These are phyloP conservation scores for Oreotrochilus melanogaster DNA, from an alignment of 2,113 vertebrate species.

Conservation along the genomic window DNA sequence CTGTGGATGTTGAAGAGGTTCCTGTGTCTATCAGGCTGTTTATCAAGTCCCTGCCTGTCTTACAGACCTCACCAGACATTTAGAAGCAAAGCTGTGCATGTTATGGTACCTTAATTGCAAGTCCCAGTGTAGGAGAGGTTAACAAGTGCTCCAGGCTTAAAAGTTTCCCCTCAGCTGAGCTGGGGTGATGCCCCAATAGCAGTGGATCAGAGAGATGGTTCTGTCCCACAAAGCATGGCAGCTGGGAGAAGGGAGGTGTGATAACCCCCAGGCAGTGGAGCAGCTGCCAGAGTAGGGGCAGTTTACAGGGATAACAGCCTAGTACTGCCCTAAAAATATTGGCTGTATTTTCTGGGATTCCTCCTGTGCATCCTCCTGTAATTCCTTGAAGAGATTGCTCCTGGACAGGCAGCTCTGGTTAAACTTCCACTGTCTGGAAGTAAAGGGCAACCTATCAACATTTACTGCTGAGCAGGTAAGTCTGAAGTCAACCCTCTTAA, in stretches of 20 bases:
- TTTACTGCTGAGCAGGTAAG: neutral
- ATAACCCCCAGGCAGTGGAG: neutral
- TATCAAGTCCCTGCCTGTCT: neutral
- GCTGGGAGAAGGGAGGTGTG: neutral
- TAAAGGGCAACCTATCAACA: neutral
- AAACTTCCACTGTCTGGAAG: neutral
- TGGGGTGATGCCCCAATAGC: neutral
- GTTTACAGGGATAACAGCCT: neutral
- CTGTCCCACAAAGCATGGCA: neutral
- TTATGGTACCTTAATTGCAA: neutral
- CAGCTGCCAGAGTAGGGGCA: neutral
- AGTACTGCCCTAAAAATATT: neutral
- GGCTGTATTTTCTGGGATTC: neutral
- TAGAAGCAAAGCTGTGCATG: neutral
- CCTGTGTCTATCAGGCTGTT: neutral
- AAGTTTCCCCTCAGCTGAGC: neutral
- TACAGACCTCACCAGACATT: neutral
- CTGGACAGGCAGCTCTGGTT: neutral
- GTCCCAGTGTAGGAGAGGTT: neutral
- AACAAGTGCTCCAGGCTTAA: neutral
- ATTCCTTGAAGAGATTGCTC: neutral
- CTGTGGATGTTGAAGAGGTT: neutral
- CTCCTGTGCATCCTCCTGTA: neutral
- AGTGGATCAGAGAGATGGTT: neutral
- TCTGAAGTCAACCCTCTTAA: accelerated